These are phyloP conservation scores for Drosophila subquinaria DNA, from an alignment of 2,888 invertebrate species.

Conservation along the genomic window DNA sequence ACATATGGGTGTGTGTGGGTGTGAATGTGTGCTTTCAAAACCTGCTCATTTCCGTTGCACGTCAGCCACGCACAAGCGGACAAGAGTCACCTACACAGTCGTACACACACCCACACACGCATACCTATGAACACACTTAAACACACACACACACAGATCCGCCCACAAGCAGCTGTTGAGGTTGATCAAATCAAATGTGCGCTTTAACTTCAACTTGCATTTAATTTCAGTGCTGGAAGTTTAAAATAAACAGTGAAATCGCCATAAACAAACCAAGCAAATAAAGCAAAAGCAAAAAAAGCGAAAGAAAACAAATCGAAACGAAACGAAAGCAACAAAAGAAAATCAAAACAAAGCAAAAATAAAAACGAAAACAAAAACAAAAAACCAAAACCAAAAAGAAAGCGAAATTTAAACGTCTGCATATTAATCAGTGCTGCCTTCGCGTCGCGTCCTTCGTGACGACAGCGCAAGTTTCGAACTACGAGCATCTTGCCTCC, in stretches of 20 bases:
- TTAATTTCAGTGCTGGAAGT: conserved; percentile 48
- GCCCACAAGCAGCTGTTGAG: conserved; percentile 23
- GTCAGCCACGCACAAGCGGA: conserved; percentile 31
- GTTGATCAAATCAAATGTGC: conserved; percentile 27
- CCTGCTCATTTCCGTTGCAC: conserved; percentile 69
- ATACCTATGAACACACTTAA: background rate
- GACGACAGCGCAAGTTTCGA: conserved; percentile 20
- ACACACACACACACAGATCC: conserved; percentile 4
- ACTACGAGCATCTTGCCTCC: conserved; percentile 2
- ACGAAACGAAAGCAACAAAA: conserved; percentile 37
- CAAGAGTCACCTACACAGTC: background rate
- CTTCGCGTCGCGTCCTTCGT: conserved; percentile 28
- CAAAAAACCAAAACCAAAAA: conserved; percentile 27
- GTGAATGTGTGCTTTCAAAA: conserved; percentile 29
- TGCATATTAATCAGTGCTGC: conserved; percentile 73
- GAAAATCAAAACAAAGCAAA: conserved; percentile 27
- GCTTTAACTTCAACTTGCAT: conserved; percentile 41
- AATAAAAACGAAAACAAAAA: conserved; percentile 29
- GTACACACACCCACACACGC: background rate
- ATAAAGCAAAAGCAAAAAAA: conserved; percentile 11
- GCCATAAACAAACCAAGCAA: conserved; percentile 24
- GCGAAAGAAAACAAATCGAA: conserved; percentile 14
- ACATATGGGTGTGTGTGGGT: conserved; percentile 6
- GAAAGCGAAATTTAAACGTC: conserved; percentile 77
- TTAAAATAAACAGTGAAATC: conserved; percentile 51